These are phyloP conservation scores for Anseranas semipalmata DNA, from an alignment of 2,113 vertebrate genomes.

Conservation along the genomic window DNA sequence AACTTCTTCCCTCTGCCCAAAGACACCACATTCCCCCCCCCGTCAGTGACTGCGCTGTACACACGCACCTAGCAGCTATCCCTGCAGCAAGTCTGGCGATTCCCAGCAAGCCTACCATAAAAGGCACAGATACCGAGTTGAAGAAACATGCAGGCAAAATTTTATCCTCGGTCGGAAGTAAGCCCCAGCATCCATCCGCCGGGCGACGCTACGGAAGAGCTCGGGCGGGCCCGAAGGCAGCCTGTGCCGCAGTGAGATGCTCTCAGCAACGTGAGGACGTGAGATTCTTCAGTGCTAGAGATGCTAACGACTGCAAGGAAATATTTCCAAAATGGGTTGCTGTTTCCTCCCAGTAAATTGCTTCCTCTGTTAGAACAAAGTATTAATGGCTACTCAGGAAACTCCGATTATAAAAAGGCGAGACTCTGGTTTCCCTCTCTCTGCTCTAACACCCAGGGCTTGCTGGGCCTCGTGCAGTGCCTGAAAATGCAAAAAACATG, in stretches of 20 bases:
- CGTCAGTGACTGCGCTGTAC: neutral
- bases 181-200: neutral
- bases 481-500: fast-evolving
- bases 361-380: slow-evolving; percentile 18
- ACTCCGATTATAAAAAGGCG: slow-evolving; percentile 14
- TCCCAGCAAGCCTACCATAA: fast-evolving
- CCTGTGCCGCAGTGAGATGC: fast-evolving
- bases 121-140: fast-evolving
- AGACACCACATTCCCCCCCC: neutral
- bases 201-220: fast-evolving
- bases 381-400: slow-evolving; percentile 48
- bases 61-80: fast-evolving
- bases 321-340: neutral
- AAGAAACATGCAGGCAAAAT: fast-evolving
- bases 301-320: neutral
- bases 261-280: neutral
- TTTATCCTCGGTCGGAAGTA: fast-evolving
- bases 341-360: neutral
- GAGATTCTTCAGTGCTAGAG: neutral
- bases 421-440: neutral
- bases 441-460: neutral
- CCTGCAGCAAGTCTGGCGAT: neutral
- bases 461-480: neutral
- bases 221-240: neutral
- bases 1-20: neutral